Base-by-base conservation (phyloP, 2,888 invertebrate genomes). In the Chaitophorus viminalis region DNA sequence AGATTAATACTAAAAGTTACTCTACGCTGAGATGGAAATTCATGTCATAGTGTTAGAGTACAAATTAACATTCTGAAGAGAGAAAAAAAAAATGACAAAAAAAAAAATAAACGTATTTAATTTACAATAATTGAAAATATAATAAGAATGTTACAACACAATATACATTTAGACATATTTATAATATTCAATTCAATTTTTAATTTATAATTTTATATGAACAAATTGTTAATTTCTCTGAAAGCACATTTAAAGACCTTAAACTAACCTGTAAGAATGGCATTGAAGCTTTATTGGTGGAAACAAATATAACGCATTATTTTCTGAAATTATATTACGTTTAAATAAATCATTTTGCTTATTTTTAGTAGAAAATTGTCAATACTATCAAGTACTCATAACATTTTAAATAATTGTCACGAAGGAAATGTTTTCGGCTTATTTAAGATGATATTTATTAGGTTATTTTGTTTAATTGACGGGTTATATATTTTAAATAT, bases 361-460 rank as follows among this genome's bases (percentile, higher is more conserved):
- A 18, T 68, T 68, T 68, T 68, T 68, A 11, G 68, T 68, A 68
- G 5, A 68, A n/a, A 29, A 68, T 68, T 68, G 21, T 68, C 68
- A 68, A 68, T 68, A n/a, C n/a, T n/a, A 68, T 68, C 29, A n/a
- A 68, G 68, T 68, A 68, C 68, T 68, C 68, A 6, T 68, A 68
- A 68, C 29, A n/a, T 21, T 68, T 68, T 68, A 29, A 68, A 68
- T n/a, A 68, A 68, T 68, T 21, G 9, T 11, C 5, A n/a, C 17
- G 68, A n/a, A 68, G 68, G 68, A 68, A 68, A 46, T 6, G 46
- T 46, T 46, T 46, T 46, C 46, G 46, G 46, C 11, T 46, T 46
- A 46, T 46, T 46, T 46, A 46, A 11, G 11, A 46, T 46, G 46
- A 46, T 46, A 9, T 46, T 46, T 9, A 46, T 46, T 46, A 68